phyloP scores from a whole-genome alignment of 1,140 invertebrate genomes.

The Agraylea sexmaculata region DNA sequence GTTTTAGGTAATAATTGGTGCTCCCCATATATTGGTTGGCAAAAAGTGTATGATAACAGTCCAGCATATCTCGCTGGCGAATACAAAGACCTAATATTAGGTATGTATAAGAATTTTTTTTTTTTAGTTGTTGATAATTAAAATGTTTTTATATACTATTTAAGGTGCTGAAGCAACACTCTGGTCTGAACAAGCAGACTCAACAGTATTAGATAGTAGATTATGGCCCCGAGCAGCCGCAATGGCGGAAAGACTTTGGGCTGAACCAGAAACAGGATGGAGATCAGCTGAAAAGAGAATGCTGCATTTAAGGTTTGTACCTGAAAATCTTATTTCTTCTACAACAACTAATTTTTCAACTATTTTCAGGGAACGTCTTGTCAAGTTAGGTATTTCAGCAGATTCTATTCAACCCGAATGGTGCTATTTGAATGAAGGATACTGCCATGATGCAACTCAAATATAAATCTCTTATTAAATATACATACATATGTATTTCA shows the following conservation, averaged over 20 bases:
- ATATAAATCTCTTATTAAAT: no score
- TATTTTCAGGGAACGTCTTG: slow-evolving; percentile 53
- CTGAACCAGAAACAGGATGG: slow-evolving; percentile 46
- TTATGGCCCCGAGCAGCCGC: slow-evolving; percentile 71
- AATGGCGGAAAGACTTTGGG: slow-evolving; percentile 69
- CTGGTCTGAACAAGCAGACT: slow-evolving; percentile 71
- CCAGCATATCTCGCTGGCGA: slow-evolving; percentile 44
- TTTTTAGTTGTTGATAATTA: slow-evolving; percentile 3
- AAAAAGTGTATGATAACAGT: slow-evolving; percentile 70
- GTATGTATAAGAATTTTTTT: slow-evolving; percentile 28
- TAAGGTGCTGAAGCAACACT: slow-evolving; percentile 62
- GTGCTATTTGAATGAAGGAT: slow-evolving; percentile 67
- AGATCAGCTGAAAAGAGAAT: slow-evolving; percentile 48
- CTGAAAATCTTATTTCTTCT: not conserved
- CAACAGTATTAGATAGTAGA: slow-evolving; percentile 48
- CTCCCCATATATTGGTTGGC: slow-evolving; percentile 79
- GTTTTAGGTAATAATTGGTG: slow-evolving; percentile 71
- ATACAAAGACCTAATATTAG: slow-evolving; percentile 42
- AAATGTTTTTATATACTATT: not conserved
- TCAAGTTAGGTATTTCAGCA: slow-evolving; percentile 51
- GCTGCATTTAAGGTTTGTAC: slow-evolving; percentile 26
- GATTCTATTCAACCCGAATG: slow-evolving; percentile 68
- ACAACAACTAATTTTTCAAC: not conserved
- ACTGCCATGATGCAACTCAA: no score
- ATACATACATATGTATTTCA: no score